These are phyloP conservation scores for Drosophila leontia DNA, from an alignment of 1,140 invertebrate genomes.

Conservation along the genomic window DNA sequence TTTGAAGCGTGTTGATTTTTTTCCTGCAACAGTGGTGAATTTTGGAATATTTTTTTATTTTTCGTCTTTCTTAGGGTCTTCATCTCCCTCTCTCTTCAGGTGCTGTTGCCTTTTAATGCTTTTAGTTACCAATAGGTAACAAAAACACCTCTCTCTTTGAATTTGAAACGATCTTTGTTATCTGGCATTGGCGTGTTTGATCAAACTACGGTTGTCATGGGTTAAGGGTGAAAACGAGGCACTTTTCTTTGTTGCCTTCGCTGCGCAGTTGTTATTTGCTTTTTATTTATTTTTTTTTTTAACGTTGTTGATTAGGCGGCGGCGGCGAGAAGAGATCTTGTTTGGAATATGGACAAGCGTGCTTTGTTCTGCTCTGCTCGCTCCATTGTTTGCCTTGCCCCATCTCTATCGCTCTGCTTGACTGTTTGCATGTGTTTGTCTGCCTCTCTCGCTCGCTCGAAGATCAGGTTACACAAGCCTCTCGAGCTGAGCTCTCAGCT, in stretches of 20 bases:
- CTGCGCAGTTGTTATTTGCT: conserved; percentile 61
- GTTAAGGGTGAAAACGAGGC: conserved; percentile 46
- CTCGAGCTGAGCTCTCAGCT: conserved; percentile 5
- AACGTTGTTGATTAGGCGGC: conserved; percentile 59
- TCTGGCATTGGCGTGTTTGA: conserved; percentile 27
- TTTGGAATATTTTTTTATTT: neutral
- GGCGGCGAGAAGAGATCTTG: conserved; percentile 58
- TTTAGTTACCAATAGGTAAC: conserved; percentile 11
- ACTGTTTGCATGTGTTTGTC: conserved; percentile 36
- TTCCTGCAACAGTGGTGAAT: conserved; percentile 24
- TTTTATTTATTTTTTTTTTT: conserved; percentile 31
- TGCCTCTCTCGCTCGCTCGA: conserved; percentile 13
- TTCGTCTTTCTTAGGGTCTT: conserved; percentile 3
- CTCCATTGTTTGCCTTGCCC: conserved; percentile 36
- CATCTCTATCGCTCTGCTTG: conserved; percentile 10
- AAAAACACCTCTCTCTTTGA: conserved; percentile 14
- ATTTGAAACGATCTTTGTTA: conserved; percentile 33
- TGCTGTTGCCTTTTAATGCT: neutral
- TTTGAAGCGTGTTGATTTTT: conserved; percentile 5
- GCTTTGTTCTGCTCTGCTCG: conserved; percentile 65
- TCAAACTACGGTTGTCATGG: conserved; percentile 33
- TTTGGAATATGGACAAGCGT: conserved; percentile 69
- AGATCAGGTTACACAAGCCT: conserved; percentile 73
- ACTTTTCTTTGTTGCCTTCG: conserved; percentile 55
- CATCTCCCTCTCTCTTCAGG: neutral